These are phyloP conservation scores for Amphipyra tragopoginis DNA, from an alignment of 2,888 invertebrate species.

Conservation along the genomic window DNA sequence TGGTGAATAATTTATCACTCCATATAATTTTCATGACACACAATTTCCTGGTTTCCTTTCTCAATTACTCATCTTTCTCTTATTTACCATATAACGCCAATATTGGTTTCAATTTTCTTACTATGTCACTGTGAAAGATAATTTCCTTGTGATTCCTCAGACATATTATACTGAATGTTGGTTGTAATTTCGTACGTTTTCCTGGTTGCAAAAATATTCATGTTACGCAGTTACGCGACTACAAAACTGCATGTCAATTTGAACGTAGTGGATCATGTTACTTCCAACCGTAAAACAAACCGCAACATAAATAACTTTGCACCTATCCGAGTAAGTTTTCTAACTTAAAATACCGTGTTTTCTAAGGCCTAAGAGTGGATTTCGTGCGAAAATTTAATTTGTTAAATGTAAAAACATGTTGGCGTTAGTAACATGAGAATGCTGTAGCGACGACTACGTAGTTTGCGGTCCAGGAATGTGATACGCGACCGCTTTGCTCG, in stretches of 20 bases:
- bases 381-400: constrained; percentile 59
- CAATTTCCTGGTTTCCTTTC: constrained; percentile 31
- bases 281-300: constrained; percentile 66
- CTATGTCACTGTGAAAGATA: not conserved
- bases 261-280: constrained; percentile 65
- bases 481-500: constrained; percentile 65
- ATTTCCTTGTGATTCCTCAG: constrained; percentile 1
- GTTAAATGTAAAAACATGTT: constrained; percentile 61
- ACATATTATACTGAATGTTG: constrained; percentile 3
- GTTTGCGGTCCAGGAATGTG: constrained; percentile 75
- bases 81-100: not conserved
- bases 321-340: constrained; percentile 35
- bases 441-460: constrained; percentile 68
- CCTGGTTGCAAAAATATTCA: constrained; percentile 40
- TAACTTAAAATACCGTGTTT: constrained; percentile 51
- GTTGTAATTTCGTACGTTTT: constrained; percentile 32
- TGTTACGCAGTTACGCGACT: constrained; percentile 47
- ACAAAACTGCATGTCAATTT: constrained; percentile 61
- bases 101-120: not conserved
- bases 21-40: constrained; percentile 12
- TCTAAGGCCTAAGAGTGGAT: constrained; percentile 60
- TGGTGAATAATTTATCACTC: constrained; percentile 26
- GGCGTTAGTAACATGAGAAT: constrained; percentile 75
- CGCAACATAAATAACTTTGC: constrained; percentile 56
- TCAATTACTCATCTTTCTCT: constrained; percentile 4